These are phyloP conservation scores for Amblyteles armatorius DNA, from an alignment of 2,888 invertebrate genomes.

Conservation along the genomic window DNA sequence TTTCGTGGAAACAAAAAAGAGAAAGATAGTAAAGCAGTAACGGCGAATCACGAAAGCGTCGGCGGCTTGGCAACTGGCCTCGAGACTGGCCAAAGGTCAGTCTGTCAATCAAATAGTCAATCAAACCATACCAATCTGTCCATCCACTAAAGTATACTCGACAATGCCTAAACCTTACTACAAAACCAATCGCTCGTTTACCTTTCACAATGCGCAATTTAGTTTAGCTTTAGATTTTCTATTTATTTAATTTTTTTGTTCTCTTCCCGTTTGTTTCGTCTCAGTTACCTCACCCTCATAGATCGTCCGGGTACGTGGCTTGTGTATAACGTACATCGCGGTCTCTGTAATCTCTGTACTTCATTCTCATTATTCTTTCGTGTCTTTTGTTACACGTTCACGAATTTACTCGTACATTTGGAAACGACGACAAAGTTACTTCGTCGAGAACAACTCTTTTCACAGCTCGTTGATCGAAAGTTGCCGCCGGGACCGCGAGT, in stretches of 20 bases:
- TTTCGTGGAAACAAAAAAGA: conserved; percentile 11
- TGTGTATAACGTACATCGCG: conserved; percentile 46
- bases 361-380: conserved; percentile 19
- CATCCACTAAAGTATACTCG: conserved; percentile 37
- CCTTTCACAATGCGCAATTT: conserved; percentile 27
- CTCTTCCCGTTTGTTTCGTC: conserved; percentile 3
- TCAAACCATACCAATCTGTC: conserved; percentile 27
- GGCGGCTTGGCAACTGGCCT: conserved; percentile 69
- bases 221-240: conserved; percentile 36
- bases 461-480: background rate
- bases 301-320: conserved; percentile 38
- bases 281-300: conserved; percentile 16
- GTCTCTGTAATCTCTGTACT: conserved; percentile 16
- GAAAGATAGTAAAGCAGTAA: conserved; percentile 27
- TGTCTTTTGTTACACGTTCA: conserved; percentile 2
- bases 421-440: background rate
- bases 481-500: background rate
- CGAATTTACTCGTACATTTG: background rate
- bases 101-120: conserved; percentile 70
- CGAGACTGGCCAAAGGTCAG: conserved; percentile 80
- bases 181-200: conserved; percentile 31
- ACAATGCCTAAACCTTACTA: conserved; percentile 38
- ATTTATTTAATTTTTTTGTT: conserved; percentile 15
- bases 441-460: background rate
- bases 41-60: conserved; percentile 41